phyloP scores from a whole-genome alignment of 2,888 invertebrate species.

The Autographa pulchrina region DNA sequence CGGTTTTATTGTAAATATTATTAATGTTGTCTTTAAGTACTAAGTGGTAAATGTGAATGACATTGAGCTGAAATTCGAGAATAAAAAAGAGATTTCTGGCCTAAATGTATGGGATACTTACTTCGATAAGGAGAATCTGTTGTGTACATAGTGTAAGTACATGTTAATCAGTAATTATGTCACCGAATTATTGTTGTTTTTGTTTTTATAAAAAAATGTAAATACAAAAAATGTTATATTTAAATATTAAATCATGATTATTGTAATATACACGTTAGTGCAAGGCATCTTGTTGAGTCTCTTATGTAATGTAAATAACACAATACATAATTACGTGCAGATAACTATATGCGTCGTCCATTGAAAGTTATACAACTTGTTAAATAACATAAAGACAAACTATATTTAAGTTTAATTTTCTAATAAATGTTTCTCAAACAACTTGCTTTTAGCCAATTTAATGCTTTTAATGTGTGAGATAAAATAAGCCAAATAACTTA shows the following conservation, averaged over 20 bases:
- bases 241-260: conserved; percentile 44
- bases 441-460: conserved; percentile 40
- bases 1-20: conserved; percentile 36
- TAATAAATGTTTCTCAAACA: conserved; percentile 29
- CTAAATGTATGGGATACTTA: conserved; percentile 23
- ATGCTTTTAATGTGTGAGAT: conserved; percentile 52
- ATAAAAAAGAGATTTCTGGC: conserved; percentile 24
- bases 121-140: neutral
- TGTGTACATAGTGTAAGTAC: conserved; percentile 51
- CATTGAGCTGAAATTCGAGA: neutral
- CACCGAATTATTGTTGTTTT: conserved; percentile 36
- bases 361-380: conserved; percentile 26
- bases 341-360: conserved; percentile 27
- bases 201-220: conserved; percentile 40
- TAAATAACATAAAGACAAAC: conserved; percentile 13
- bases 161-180: conserved; percentile 25
- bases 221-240: conserved; percentile 42
- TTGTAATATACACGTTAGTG: conserved; percentile 26
- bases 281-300: conserved; percentile 20
- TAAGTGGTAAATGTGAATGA: conserved; percentile 6
- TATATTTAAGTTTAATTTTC: conserved; percentile 27
- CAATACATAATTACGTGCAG: conserved; percentile 16
- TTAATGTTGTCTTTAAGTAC: conserved; percentile 12
- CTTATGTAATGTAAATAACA: conserved; percentile 14
- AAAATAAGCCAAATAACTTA: conserved; percentile 51